Evolutionary conservation across 2,888 invertebrate species (phyloP).

Genomic region (Aphodius sticticus): DNA sequence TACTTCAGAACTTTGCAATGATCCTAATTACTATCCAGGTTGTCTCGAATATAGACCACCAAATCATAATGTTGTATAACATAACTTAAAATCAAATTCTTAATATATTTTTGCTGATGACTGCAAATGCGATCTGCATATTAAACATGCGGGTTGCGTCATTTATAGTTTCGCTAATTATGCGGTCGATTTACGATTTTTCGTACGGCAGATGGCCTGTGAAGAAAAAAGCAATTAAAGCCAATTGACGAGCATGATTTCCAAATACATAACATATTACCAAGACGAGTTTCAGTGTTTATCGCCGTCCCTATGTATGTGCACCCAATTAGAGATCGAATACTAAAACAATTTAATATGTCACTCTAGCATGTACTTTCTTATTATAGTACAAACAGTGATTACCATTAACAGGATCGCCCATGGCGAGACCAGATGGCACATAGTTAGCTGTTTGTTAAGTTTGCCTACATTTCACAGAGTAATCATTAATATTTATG

Average conservation of each 20-base stretch:
- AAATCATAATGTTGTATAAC: too few relatives aligned
- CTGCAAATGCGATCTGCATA: not conserved
- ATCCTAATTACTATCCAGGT: too few relatives aligned
- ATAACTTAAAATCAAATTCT: too few relatives aligned
- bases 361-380: conserved; percentile 37
- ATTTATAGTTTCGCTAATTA: not conserved
- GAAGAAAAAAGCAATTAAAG: conserved; percentile 4
- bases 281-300: not conserved
- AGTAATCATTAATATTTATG: conserved; percentile 34
- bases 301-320: conserved; percentile 25
- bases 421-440: not conserved
- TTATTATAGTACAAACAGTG: conserved; percentile 39
- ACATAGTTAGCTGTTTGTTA: conserved; percentile 7
- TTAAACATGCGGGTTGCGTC: not conserved
- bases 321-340: conserved; percentile 27
- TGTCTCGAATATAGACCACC: too few relatives aligned
- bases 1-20: too few relatives aligned
- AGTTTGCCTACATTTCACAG: conserved; percentile 41
- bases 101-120: not conserved
- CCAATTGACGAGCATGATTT: not conserved
- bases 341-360: conserved; percentile 36
- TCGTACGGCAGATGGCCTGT: not conserved
- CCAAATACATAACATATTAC: not conserved
- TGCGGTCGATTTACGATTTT: not conserved
- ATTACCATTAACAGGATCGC: conserved; percentile 33